Percentiles rank a stretch among this genome's conserved stretches.
Conservation (phyloP, 2,797 vertebrate genomes). For the Salmo trutta region DNA sequence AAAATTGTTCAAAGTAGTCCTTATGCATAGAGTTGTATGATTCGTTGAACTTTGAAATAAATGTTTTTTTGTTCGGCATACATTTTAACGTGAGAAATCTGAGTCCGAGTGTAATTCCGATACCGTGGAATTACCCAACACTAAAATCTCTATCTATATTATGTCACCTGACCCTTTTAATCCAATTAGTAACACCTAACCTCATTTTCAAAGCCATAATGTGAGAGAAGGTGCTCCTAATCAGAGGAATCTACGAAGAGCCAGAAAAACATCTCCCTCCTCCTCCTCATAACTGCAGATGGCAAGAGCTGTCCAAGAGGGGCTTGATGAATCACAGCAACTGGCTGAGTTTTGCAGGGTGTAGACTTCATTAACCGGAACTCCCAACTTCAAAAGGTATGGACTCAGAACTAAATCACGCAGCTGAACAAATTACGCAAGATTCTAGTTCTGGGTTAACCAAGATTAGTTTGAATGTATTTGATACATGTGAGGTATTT, state of each 20-base stretch:
- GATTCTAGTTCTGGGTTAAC: not conserved
- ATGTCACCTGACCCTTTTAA: conserved; percentile 59
- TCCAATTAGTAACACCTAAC: conserved; percentile 65
- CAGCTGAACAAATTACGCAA: not conserved
- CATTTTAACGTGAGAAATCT: too few species aligned
- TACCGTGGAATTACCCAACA: too few species aligned
- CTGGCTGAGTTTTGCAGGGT: conserved; percentile 46
- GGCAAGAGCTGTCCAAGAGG: conserved; percentile 73
- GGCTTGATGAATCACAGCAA: conserved; percentile 70
- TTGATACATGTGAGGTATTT: too few species aligned
- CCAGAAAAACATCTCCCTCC: conserved; percentile 48
- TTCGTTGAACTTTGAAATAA: too few species aligned
- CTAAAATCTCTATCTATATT: not conserved
- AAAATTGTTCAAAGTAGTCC: too few species aligned
- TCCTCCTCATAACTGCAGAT: conserved; percentile 65
- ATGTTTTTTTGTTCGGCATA: too few species aligned
- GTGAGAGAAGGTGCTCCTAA: conserved; percentile 58
- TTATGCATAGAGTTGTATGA: too few species aligned
- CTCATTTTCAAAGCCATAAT: conserved; percentile 56
- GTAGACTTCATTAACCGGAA: too few species aligned
- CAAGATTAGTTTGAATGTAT: too few species aligned
- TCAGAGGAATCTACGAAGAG: conserved; percentile 58
- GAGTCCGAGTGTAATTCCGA: too few species aligned
- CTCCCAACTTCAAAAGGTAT: not conserved
- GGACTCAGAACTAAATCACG: not conserved